A percentile compares a stretch with the other conserved stretches of the same genome.
phyloP scores from a whole-genome alignment of 2,888 invertebrate genomes.

The Callimorpha dominula region DNA sequence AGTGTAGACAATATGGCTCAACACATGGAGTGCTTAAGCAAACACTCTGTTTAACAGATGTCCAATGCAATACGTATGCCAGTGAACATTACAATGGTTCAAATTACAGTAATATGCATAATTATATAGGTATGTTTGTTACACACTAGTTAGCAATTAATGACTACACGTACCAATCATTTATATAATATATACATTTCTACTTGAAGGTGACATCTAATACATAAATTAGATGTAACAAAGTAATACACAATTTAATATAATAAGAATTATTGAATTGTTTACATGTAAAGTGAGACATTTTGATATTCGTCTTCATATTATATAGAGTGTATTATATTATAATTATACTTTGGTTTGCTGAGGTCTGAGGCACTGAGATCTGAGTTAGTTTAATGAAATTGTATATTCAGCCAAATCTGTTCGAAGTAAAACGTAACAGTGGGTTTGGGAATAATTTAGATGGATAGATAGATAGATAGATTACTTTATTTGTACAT shows the following conservation, averaged over 20 bases:
- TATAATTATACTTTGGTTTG: too few relatives aligned
- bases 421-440: too few relatives aligned
- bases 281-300: neutral
- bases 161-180: conserved; percentile 19
- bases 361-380: too few relatives aligned
- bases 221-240: conserved; percentile 31
- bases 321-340: too few relatives aligned
- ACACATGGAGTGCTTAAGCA: conserved; percentile 8
- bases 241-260: conserved; percentile 1
- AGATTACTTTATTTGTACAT: too few relatives aligned
- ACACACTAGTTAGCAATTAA: conserved; percentile 36
- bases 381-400: too few relatives aligned
- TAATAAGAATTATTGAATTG: neutral
- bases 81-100: conserved; percentile 29
- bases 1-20: neutral
- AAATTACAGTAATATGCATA: conserved; percentile 33
- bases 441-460: too few relatives aligned
- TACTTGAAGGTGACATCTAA: conserved; percentile 28
- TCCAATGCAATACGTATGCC: conserved; percentile 17
- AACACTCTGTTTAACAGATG: conserved; percentile 9
- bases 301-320: neutral
- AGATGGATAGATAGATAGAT: too few relatives aligned
- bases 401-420: too few relatives aligned
- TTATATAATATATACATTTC: conserved; percentile 1
- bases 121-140: conserved; percentile 15